A percentile compares a stretch with the other conserved stretches of the same genome.
Conservation (phyloP, 2,113 vertebrate species). For the Hiodon alosoides region DNA sequence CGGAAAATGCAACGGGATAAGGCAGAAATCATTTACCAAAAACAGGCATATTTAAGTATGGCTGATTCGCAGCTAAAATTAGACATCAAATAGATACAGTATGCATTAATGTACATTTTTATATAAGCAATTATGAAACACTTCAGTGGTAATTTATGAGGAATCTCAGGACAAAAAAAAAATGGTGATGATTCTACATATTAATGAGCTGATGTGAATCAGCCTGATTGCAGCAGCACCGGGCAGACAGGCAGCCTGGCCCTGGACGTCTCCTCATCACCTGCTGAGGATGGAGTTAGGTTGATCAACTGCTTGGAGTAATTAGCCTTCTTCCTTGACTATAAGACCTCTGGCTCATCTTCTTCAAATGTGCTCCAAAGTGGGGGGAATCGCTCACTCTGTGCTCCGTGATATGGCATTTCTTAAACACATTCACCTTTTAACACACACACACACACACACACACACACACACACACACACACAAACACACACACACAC, state of each 20-base stretch:
- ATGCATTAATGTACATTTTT: slow-evolving; percentile 64
- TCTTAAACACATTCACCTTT: no score
- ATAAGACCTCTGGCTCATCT: no score
- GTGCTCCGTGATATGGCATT: no score
- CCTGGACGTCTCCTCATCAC: slow-evolving; percentile 30
- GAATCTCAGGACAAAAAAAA: slow-evolving; percentile 46
- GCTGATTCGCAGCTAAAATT: slow-evolving; percentile 61
- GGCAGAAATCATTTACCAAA: slow-evolving; percentile 66
- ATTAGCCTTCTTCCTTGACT: no score
- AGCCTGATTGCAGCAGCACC: slow-evolving; percentile 62
- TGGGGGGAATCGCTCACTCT: no score
- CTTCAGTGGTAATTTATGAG: slow-evolving; percentile 69
- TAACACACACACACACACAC: background rate
- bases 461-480: slow-evolving; percentile 8
- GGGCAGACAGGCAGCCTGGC: slow-evolving; percentile 47
- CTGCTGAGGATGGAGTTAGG: slow-evolving; percentile 35
- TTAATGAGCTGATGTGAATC: slow-evolving; percentile 69
- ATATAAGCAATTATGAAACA: slow-evolving; percentile 68
- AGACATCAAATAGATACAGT: slow-evolving; percentile 59
- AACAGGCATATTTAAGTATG: slow-evolving; percentile 52
- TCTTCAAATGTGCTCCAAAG: no score
- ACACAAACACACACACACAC: slow-evolving; percentile 8
- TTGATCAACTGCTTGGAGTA: background rate
- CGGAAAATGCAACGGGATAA: slow-evolving; percentile 61
- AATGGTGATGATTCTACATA: slow-evolving; percentile 58